Conservation (phyloP, 2,113 vertebrate genomes). For the Pteruthius melanotis region DNA sequence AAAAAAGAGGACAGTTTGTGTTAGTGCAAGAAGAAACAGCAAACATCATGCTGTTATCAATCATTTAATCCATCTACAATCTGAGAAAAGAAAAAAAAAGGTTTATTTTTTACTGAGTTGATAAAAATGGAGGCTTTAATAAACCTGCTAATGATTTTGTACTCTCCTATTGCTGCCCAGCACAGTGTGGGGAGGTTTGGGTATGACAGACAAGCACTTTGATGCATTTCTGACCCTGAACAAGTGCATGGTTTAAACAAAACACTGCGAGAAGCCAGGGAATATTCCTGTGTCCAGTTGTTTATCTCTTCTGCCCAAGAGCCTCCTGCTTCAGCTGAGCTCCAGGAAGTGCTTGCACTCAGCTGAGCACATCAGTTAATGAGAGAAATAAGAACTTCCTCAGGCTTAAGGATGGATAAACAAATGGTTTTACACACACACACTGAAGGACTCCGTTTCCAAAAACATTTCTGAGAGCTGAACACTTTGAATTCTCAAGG, state of each 20-base stretch:
- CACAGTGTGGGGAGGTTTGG: neutral
- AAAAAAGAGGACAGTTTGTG: neutral
- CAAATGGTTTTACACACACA: neutral
- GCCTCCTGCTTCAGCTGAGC: neutral
- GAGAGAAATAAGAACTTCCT: neutral
- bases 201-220: neutral
- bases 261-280: neutral
- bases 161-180: neutral
- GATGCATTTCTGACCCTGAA: neutral
- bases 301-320: neutral
- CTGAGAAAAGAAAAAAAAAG: neutral
- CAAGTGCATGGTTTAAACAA: neutral
- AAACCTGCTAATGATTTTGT: neutral
- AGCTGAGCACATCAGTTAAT: neutral
- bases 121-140: neutral
- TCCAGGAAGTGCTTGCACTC: neutral
- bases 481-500: neutral
- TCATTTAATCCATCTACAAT: neutral
- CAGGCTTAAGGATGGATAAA: neutral
- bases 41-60: neutral
- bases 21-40: neutral
- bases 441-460: fast-evolving
- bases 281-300: neutral
- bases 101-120: neutral
- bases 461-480: neutral